Evolutionary conservation across 1,140 invertebrate genomes (phyloP).

Genomic region (Drosophila nebulosa): DNA sequence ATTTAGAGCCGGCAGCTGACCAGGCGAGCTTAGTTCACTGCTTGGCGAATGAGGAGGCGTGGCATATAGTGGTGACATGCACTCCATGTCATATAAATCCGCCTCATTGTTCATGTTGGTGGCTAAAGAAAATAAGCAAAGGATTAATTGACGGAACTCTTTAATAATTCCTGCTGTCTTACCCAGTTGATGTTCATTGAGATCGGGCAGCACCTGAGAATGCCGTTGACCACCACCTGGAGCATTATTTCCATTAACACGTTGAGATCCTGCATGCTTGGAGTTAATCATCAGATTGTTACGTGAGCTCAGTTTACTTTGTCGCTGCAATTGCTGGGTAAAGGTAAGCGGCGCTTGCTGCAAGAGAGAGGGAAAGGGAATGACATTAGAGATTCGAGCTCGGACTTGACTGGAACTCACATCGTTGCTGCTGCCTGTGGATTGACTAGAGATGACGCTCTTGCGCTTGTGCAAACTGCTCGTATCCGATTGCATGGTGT

Average conservation of each 20-base stretch:
- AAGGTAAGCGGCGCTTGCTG: conserved; percentile 84
- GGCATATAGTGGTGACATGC: conserved; percentile 88
- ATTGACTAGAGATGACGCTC: conserved; percentile 81
- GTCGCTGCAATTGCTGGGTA: conserved; percentile 88
- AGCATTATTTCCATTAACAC: conserved; percentile 27
- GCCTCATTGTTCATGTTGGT: conserved; percentile 76
- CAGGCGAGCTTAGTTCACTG: conserved; percentile 84
- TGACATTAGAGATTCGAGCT: not conserved
- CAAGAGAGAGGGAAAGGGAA: not conserved
- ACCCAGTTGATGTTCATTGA: conserved; percentile 79
- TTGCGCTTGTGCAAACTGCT: conserved; percentile 80
- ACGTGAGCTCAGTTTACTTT: conserved; percentile 76
- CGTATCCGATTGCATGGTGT: conserved; percentile 81
- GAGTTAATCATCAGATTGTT: conserved; percentile 78
- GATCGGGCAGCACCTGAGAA: conserved; percentile 77
- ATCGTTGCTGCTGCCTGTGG: conserved; percentile 81
- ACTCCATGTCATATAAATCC: conserved; percentile 80
- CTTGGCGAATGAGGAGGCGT: conserved; percentile 92
- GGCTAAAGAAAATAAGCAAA: conserved; percentile 27
- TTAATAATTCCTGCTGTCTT: not conserved
- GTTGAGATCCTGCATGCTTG: conserved; percentile 80
- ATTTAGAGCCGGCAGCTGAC: conserved; percentile 82
- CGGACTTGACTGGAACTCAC: conserved; percentile 39
- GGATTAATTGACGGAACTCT: not conserved
- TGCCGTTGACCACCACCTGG: conserved; percentile 82